Conservation (phyloP, 2,888 invertebrate genomes). For the Cheilosia soror region DNA sequence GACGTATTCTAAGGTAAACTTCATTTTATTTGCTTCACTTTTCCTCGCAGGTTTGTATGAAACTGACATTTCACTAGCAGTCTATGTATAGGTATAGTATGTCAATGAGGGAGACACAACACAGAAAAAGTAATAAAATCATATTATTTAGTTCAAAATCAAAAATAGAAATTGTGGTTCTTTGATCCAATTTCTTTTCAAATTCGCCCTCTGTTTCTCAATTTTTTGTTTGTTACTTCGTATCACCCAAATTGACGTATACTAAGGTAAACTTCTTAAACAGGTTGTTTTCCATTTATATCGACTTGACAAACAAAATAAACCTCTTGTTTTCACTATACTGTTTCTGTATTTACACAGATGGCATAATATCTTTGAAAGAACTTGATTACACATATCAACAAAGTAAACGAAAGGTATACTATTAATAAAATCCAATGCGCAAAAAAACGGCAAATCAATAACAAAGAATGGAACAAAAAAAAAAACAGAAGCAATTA, state of each 20-base stretch:
- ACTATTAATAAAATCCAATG: conserved; percentile 16
- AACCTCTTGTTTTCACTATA: neutral
- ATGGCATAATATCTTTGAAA: neutral
- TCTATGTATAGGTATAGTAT: no score
- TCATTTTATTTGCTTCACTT: no score
- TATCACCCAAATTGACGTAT: neutral
- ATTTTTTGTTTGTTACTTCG: neutral
- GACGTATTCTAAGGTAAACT: neutral
- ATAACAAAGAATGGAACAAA: conserved; percentile 3
- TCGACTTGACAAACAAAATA: neutral
- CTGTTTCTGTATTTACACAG: conserved; percentile 1
- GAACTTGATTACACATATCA: neutral
- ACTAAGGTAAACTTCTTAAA: neutral
- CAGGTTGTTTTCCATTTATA: neutral
- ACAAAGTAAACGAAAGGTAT: neutral
- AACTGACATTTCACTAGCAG: no score
- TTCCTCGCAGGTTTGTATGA: no score
- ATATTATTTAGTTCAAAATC: no score
- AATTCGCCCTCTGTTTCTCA: neutral
- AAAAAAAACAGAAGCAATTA: neutral
- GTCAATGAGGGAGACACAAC: no score
- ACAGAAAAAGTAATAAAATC: no score
- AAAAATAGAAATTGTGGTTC: neutral
- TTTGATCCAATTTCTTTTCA: neutral
- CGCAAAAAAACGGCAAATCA: conserved; percentile 34